These are phyloP conservation scores for Spicauda simplicius DNA, from an alignment of 2,888 invertebrate species.

Conservation along the genomic window DNA sequence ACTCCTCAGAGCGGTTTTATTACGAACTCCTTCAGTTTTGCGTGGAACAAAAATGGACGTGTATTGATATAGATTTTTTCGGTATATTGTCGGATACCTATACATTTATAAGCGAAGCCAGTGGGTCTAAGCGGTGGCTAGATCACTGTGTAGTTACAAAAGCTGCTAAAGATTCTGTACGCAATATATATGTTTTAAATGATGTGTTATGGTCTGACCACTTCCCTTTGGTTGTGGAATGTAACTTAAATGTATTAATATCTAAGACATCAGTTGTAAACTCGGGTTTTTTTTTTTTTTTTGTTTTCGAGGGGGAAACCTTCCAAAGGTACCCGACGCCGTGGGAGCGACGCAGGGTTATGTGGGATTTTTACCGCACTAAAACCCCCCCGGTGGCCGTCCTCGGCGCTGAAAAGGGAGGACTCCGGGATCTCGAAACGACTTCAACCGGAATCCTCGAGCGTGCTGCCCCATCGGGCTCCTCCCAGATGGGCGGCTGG, in stretches of 20 bases:
- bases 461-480: no score
- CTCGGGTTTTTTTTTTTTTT: no score
- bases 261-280: neutral
- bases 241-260: neutral
- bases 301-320: no score
- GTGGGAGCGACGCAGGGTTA: no score
- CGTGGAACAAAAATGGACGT: neutral
- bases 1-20: neutral
- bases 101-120: constrained; percentile 13
- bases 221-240: constrained; percentile 36
- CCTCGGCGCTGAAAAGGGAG: no score
- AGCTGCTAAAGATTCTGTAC: neutral
- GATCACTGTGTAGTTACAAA: constrained; percentile 15
- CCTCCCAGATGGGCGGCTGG: no score
- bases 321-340: no score
- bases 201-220: constrained; percentile 33
- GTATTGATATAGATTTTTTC: constrained; percentile 5
- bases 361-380: no score
- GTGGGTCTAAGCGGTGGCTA: constrained; percentile 4
- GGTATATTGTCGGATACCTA: neutral
- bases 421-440: no score
- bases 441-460: no score
- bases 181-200: neutral
- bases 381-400: no score
- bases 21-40: neutral